phyloP scores from a whole-genome alignment of 2,888 invertebrate genomes.

The Esperia sulphurella region DNA sequence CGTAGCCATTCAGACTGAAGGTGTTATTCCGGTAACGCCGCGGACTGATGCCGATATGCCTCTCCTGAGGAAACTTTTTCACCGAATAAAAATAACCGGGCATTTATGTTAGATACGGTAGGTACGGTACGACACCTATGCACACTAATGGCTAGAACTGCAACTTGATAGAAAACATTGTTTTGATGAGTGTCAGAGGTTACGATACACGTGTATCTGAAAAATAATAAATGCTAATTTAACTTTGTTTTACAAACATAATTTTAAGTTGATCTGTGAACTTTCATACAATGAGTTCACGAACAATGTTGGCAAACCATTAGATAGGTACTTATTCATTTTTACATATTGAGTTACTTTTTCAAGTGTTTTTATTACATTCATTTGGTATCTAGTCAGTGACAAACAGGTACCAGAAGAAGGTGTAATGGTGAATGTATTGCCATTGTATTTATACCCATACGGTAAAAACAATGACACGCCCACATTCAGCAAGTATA shows the following conservation, averaged over 20 bases:
- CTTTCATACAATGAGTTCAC: constrained; percentile 2
- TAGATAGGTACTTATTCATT: not conserved
- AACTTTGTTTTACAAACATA: constrained; percentile 3
- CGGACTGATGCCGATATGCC: constrained; percentile 69
- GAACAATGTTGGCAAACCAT: constrained; percentile 4
- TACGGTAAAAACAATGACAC: too few relatives aligned
- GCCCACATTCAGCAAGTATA: too few relatives aligned
- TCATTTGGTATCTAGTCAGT: too few relatives aligned
- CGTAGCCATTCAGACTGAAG: constrained; percentile 74
- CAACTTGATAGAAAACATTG: not conserved
- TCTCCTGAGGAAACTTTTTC: constrained; percentile 63
- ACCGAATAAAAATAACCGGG: constrained; percentile 55
- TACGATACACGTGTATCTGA: constrained; percentile 2
- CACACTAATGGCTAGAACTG: too few relatives aligned
- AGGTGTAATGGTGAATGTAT: too few relatives aligned
- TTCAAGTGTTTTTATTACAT: too few relatives aligned
- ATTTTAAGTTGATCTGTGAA: constrained; percentile 8
- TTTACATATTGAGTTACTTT: too few relatives aligned
- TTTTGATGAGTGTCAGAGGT: not conserved
- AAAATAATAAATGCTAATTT: constrained; percentile 2
- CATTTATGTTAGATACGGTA: constrained; percentile 8
- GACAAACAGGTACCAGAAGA: too few relatives aligned
- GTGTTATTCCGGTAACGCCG: constrained; percentile 73
- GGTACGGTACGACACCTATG: not conserved
- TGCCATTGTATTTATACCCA: too few relatives aligned